phyloP scores from a whole-genome alignment of 2,888 invertebrate genomes.

The Drosophila recens region DNA sequence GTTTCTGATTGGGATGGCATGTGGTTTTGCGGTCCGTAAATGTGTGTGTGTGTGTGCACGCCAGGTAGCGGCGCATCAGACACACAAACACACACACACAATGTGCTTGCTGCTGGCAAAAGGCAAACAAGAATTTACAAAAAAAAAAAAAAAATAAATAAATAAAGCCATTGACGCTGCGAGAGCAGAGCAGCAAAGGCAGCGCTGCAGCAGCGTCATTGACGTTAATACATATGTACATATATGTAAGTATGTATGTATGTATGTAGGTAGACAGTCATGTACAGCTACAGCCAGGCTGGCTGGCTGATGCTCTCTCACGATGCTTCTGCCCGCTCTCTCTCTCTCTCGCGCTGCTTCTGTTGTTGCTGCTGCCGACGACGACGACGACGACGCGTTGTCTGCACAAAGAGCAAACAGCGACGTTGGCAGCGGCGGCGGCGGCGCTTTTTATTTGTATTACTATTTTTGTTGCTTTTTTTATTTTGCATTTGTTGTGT shows the following conservation, averaged over 20 bases:
- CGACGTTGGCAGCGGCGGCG: conserved; percentile 15
- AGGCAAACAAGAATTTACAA: conserved; percentile 54
- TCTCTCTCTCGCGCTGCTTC: not conserved
- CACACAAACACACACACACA: conserved; percentile 7
- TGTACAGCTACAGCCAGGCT: conserved; percentile 56
- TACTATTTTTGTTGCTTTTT: conserved; percentile 19
- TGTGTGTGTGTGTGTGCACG: conserved; percentile 25
- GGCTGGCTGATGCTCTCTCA: conserved; percentile 48
- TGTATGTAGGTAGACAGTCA: conserved; percentile 19
- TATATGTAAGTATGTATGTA: not conserved
- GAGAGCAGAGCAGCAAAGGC: conserved; percentile 23
- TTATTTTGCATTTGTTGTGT: conserved; percentile 24
- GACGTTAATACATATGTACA: conserved; percentile 15
- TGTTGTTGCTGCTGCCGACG: conserved; percentile 9
- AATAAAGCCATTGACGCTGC: conserved; percentile 52
- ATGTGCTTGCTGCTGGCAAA: conserved; percentile 38
- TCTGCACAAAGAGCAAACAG: conserved; percentile 46
- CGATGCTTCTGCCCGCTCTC: conserved; percentile 25
- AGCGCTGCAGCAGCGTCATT: conserved; percentile 47
- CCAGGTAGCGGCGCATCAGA: conserved; percentile 49
- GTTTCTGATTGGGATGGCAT: conserved; percentile 64
- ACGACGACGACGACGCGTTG: conserved; percentile 34
- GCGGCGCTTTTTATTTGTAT: conserved; percentile 29
- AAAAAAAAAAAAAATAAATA: conserved; percentile 6
- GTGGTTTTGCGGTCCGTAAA: conserved; percentile 44